These are phyloP conservation scores for Chanos chanos DNA, from an alignment of 2,797 vertebrate species.

Conservation along the genomic window DNA sequence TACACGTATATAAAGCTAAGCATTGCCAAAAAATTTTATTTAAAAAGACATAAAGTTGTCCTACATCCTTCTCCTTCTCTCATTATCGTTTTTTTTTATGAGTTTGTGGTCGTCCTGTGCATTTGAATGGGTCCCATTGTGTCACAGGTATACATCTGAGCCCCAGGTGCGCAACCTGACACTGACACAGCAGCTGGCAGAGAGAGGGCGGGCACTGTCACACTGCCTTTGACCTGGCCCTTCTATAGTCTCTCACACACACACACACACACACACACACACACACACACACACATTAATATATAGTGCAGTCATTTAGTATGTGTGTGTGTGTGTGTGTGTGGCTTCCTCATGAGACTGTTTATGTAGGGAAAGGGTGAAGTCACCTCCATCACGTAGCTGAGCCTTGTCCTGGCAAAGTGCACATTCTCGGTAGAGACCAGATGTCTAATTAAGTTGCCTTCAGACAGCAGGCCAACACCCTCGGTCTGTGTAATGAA, in stretches of 20 bases:
- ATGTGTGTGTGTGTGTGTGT: constrained; percentile 23
- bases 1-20: too few relatives aligned
- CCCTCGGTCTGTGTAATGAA: constrained; percentile 15
- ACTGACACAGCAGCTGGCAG: constrained; percentile 67
- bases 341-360: not conserved
- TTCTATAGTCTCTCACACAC: constrained; percentile 47
- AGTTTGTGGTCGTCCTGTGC: constrained; percentile 59
- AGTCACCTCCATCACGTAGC: constrained; percentile 42
- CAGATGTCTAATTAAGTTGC: constrained; percentile 46
- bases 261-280: constrained; percentile 6
- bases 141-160: constrained; percentile 63
- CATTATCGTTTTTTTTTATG: constrained; percentile 71
- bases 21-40: too few relatives aligned
- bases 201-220: constrained; percentile 57
- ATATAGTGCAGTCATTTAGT: constrained; percentile 12
- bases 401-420: constrained; percentile 49
- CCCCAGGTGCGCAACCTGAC: constrained; percentile 64
- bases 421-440: not conserved
- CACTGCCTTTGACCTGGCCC: constrained; percentile 56
- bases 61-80: constrained; percentile 11
- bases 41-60: too few relatives aligned
- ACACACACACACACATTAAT: constrained; percentile 19
- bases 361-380: constrained; percentile 3
- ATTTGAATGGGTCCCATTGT: constrained; percentile 67
- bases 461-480: constrained; percentile 28